Percentiles rank a stretch among this genome's conserved stretches.
Conservation (phyloP, 2,113 vertebrate genomes). For the Nanger granti region DNA sequence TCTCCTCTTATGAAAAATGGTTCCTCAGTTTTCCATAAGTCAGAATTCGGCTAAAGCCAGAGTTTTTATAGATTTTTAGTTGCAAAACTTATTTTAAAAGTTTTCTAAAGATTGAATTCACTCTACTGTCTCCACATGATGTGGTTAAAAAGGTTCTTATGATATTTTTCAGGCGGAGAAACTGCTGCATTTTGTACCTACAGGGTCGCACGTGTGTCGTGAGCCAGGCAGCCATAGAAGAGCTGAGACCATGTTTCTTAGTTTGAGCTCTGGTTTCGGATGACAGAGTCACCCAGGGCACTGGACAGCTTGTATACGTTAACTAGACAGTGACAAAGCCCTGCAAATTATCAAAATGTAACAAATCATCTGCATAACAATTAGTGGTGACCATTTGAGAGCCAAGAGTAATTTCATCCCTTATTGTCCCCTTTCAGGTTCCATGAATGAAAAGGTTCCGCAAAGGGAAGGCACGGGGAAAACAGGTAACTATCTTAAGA, state of each 20-base stretch:
- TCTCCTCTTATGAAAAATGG: rapidly evolving
- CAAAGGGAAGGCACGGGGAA: conserved; percentile 89
- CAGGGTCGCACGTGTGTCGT: rapidly evolving
- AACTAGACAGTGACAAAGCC: neutral
- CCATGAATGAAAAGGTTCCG: conserved; percentile 85
- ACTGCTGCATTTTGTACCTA: rapidly evolving
- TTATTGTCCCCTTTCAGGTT: conserved; percentile 77
- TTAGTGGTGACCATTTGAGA: neutral
- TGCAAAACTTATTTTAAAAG: neutral
- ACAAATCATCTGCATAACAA: rapidly evolving
- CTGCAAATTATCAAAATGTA: rapidly evolving
- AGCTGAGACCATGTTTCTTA: rapidly evolving
- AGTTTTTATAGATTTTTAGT: neutral
- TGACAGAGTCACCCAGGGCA: rapidly evolving
- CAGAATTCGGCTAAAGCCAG: neutral
- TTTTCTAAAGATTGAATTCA: neutral
- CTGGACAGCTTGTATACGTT: rapidly evolving
- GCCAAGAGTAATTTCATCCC: neutral
- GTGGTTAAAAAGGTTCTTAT: rapidly evolving
- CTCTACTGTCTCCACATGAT: rapidly evolving
- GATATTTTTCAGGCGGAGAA: neutral
- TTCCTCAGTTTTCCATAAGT: neutral
- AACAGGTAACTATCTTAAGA: conserved; percentile 87
- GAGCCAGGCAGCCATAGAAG: rapidly evolving
- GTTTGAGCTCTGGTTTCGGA: no score